Base-by-base conservation (phyloP, 2,113 vertebrate genomes). In the Tachysurus fulvidraco region DNA sequence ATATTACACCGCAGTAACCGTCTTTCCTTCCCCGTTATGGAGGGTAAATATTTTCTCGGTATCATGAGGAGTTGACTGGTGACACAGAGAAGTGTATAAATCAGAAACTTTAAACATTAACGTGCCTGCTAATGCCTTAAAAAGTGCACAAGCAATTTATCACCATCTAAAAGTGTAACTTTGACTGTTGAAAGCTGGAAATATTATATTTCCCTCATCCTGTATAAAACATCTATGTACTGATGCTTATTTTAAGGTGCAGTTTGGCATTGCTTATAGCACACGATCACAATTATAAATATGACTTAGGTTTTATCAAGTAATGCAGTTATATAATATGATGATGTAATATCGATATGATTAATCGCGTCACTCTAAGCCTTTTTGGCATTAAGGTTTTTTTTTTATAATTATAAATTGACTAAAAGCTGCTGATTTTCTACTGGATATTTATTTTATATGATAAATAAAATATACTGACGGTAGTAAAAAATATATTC, bases 41-140 rank as follows among this genome's bases (percentile, higher is more conserved):
- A 59, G 91, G 91, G 89, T 93, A 94, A 94, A 94, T 94, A 91
- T 94, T 93, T 93, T 95, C 92, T 91, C 90, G 91, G 92, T 92
- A 92, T 93, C 91, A 86, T 82, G 80, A 91, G 91, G 91, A 91
- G 88, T 88, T 36, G 91, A 89, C 86, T 88, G 76, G 84, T 93
- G 90, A 92, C 91, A 87, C 86, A 89, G 87, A 86, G 87, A 91
- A 88, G 90, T 59, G 90, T 89, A 93, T 94, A 94, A 94, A 94
- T 95, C 93, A 94, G 93, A 92, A 93, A 93, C 90, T 89, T 87
- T 92, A 93, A 78, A 46, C 88, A 78, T 79, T 78, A 88, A 81
- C 62, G 25, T 86, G 28, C 84, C 54, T 28, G 55, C 90, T 93
- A 92, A 94, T 94, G 88, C 91, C 93, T 92, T 92, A 89, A 91